phyloP scores from a whole-genome alignment of 2,113 vertebrate genomes.

The Laterallus jamaicensis region DNA sequence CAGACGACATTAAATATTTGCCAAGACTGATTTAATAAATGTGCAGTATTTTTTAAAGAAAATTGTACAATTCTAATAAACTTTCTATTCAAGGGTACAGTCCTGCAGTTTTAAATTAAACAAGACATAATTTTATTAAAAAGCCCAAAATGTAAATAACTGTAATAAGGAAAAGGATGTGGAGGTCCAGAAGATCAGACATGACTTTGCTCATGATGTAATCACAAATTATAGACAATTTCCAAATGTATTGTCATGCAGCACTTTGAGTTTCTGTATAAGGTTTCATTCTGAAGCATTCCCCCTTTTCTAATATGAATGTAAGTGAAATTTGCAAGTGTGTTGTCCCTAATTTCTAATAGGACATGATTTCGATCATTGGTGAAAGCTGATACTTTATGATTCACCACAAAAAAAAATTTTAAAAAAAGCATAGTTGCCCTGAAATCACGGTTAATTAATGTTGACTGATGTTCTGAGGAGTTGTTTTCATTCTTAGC shows the following conservation, averaged over 20 bases:
- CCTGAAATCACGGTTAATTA: neutral
- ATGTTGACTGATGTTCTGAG: neutral
- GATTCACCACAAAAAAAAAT: neutral
- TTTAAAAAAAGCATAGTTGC: neutral
- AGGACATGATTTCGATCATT: neutral
- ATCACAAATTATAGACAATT: neutral
- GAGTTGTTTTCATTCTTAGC: neutral
- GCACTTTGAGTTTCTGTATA: neutral
- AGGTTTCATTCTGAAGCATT: neutral
- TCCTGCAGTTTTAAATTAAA: neutral
- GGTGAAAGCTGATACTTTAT: neutral
- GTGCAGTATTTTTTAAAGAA: neutral
- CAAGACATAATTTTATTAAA: neutral
- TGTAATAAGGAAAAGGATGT: neutral
- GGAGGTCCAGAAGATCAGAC: neutral
- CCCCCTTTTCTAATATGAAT: neutral
- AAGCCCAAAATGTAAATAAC: accelerated
- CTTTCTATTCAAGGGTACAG: neutral
- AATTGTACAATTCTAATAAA: neutral
- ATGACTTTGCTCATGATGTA: neutral
- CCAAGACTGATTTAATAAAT: neutral
- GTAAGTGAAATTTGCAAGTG: neutral
- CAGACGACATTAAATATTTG: neutral
- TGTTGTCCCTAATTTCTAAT: neutral
- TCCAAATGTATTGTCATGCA: neutral